phyloP scores from a whole-genome alignment of 64 coral and sea anemone species.

The Pocillopora damicornis region DNA sequence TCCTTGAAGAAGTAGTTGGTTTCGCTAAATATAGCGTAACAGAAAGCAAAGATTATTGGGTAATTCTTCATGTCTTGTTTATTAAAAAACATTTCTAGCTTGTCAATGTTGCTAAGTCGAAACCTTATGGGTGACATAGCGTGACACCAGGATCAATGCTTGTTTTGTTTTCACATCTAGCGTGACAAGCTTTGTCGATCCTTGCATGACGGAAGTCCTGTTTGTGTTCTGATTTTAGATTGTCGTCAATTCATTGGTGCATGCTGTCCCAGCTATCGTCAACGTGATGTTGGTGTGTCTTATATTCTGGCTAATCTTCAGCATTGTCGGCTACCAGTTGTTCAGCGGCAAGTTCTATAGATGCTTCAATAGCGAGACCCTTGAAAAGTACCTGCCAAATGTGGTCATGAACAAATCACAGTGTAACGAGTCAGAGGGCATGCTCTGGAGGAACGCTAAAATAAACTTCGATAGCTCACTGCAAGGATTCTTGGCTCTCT shows the following conservation, averaged over 20 bases:
- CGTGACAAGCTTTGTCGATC: neutral
- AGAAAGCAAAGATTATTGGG: too few species aligned
- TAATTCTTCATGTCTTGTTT: too few species aligned
- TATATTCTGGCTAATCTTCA: constrained; percentile 96
- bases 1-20: too few species aligned
- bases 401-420: constrained; percentile 2
- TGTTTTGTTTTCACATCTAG: too few species aligned
- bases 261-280: constrained; percentile 87
- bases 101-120: too few species aligned
- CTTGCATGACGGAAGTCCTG: neutral
- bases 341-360: constrained; percentile 89
- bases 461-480: constrained; percentile 91
- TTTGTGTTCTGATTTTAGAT: constrained; percentile 54
- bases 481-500: constrained; percentile 90
- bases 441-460: constrained; percentile 77
- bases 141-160: too few species aligned
- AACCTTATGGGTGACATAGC: too few species aligned
- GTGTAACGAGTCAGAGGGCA: constrained; percentile 26
- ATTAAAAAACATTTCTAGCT: too few species aligned
- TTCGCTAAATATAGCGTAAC: too few species aligned
- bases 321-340: constrained; percentile 94
- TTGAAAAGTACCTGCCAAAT: neutral
- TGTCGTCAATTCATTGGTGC: constrained; percentile 93
- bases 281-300: constrained; percentile 93
- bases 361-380: constrained; percentile 44